Conservation (phyloP, 2,113 vertebrate species). For the Pogona vitticeps region DNA sequence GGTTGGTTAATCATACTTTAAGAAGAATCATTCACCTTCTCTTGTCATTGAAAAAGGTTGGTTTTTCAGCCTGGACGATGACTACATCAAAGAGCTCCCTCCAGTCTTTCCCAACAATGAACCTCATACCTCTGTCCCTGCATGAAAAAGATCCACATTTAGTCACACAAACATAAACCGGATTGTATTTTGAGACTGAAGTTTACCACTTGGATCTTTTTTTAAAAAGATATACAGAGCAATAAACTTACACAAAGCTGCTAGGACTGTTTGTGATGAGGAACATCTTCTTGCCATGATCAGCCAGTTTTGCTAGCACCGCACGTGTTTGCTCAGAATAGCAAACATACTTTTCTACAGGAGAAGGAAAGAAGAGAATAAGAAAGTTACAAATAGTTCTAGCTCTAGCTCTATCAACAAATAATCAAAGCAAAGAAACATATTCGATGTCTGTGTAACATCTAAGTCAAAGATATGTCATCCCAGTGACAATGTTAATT, state of each 20-base stretch:
- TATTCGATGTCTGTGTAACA: background rate
- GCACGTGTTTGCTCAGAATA: constrained; percentile 93
- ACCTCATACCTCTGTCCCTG: constrained; percentile 95
- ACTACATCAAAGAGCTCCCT: constrained; percentile 95
- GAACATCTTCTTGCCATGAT: constrained; percentile 97
- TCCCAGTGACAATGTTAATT: background rate
- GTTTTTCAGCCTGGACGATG: constrained; percentile 97
- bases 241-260: constrained; percentile 94
- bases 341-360: constrained; percentile 92
- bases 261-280: constrained; percentile 98
- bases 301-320: constrained; percentile 90
- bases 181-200: background rate
- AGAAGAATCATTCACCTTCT: constrained; percentile 83
- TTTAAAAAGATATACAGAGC: background rate
- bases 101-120: constrained; percentile 97
- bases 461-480: background rate
- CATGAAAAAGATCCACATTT: constrained; percentile 33
- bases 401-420: background rate
- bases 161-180: background rate
- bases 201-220: background rate
- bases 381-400: background rate
- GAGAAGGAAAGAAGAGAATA: background rate
- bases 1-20: background rate
- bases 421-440: background rate
- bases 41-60: constrained; percentile 95